Evolutionary conservation across 2,797 vertebrate species (phyloP).

Genomic region (Parauchenoglanis ngamensis): DNA sequence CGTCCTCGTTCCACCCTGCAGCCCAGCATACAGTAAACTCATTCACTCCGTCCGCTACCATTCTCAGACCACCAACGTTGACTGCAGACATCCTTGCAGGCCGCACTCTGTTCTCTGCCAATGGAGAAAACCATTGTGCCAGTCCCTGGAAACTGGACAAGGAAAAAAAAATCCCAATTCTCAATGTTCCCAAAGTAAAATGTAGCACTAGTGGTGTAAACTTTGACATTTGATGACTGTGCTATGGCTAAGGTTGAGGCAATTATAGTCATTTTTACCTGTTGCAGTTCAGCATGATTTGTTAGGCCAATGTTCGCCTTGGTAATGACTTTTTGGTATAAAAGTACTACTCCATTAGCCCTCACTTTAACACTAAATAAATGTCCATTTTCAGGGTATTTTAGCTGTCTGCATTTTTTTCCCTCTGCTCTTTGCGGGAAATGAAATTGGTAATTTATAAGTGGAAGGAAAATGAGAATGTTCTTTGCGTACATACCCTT

Average conservation of each 20-base stretch:
- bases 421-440: constrained; percentile 45
- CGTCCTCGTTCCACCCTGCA: constrained; percentile 5
- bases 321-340: constrained; percentile 46
- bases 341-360: constrained; percentile 51
- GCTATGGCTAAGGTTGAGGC: constrained; percentile 28
- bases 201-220: constrained; percentile 50
- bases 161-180: constrained; percentile 52
- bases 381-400: constrained; percentile 55
- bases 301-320: constrained; percentile 26
- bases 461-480: constrained; percentile 62
- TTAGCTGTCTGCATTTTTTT: constrained; percentile 47
- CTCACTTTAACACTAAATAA: constrained; percentile 47
- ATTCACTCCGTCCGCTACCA: constrained; percentile 35
- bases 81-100: constrained; percentile 25
- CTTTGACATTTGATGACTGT: background rate
- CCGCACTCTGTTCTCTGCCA: constrained; percentile 44
- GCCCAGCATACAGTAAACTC: constrained; percentile 34
- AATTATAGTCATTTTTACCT: constrained; percentile 40
- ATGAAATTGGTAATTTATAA: constrained; percentile 61
- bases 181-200: constrained; percentile 51
- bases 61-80: constrained; percentile 52
- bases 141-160: constrained; percentile 59
- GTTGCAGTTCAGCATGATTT: constrained; percentile 42
- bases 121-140: constrained; percentile 52
- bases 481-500: constrained; percentile 78